phyloP scores from a whole-genome alignment of 30 jellyfish, hydroid and myxozoan genomes.

The Mastigias papua region DNA sequence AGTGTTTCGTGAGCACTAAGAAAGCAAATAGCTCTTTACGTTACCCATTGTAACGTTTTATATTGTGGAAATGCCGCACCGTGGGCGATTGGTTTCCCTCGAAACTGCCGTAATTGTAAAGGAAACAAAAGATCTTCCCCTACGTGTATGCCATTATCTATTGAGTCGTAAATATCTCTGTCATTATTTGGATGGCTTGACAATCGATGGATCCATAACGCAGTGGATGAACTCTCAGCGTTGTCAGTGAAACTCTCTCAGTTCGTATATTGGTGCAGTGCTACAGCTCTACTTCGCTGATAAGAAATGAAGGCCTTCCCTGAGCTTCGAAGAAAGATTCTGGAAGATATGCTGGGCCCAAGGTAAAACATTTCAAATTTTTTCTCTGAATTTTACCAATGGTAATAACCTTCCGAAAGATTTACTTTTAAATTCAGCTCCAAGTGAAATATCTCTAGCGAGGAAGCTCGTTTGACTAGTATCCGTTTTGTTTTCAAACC shows the following conservation, averaged over 20 bases:
- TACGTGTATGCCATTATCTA: slow-evolving; percentile 29
- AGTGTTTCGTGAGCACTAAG: no score
- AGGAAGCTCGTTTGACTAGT: no score
- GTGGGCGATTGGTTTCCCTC: slow-evolving; percentile 19
- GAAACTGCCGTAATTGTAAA: background rate
- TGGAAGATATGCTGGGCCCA: slow-evolving; percentile 92
- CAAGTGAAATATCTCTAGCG: no score
- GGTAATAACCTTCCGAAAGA: background rate
- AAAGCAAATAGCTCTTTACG: background rate
- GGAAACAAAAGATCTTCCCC: slow-evolving; percentile 53
- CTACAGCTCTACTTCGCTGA: background rate
- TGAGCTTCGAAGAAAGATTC: slow-evolving; percentile 82
- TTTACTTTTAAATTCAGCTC: no score
- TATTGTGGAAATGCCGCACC: background rate
- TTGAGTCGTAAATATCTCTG: background rate
- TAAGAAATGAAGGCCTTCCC: slow-evolving; percentile 36
- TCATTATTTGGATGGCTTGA: background rate
- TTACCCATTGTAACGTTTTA: background rate
- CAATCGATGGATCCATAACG: background rate
- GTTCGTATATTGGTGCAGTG: background rate
- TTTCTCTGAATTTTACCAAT: background rate
- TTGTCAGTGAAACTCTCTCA: background rate
- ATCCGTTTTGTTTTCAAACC: no score
- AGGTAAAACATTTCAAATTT: slow-evolving; percentile 33
- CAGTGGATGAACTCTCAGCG: background rate